Base-by-base conservation (phyloP, 1,140 invertebrate genomes). In the Diorhabda carinulata region DNA sequence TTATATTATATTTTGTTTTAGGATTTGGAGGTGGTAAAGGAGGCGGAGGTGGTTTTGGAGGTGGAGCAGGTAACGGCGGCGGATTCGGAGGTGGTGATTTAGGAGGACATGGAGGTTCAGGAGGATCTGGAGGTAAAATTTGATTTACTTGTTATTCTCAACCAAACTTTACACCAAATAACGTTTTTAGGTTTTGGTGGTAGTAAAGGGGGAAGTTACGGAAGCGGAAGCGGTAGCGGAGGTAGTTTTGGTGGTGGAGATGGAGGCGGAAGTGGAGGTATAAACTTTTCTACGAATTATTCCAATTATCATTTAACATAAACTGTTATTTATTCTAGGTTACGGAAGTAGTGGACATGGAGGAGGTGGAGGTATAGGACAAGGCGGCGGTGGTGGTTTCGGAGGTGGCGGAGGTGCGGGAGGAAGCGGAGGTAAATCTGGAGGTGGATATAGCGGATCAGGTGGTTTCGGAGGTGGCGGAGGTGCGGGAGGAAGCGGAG, bases 21-120 rank as follows among this genome's bases (percentile, higher is more conserved):
- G 58, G 58, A 8, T 60, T 60, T 8, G 61, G 61, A 4, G 43
- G 61, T n/a, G 61, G 61, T 43, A 9, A n/a, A 43, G 61, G 61
- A 8, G 43, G 43, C 42, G 61, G 61, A 9, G 8, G 42, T 43
- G 61, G 61, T 4, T 7, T 9, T 43, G 61, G 61, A 42, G 40
- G 40, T 9, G 61, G 61, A 9, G 43, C 7, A 5, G 61, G 61
- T 43, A 43, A 43, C 43, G 41, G 43, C 7, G 42, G 9, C 10
- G 61, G 61, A 43, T 41, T n/a, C 4, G 60, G 60, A 9, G 41
- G 60, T 6, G 61, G 61, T 9, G 42, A 5, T 62, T 7, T n/a
- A 62, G 61, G 61, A 2, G 61, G 61, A 9, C 41, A 40, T 5
- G 59, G 59, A 61, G 59, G 59, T 43, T 9, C 25, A 5, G 6